A percentile compares a stretch with the other conserved stretches of the same genome.
These are phyloP conservation scores for Ptilonorhynchus violaceus DNA, from an alignment of 2,113 vertebrate genomes.

Conservation along the genomic window DNA sequence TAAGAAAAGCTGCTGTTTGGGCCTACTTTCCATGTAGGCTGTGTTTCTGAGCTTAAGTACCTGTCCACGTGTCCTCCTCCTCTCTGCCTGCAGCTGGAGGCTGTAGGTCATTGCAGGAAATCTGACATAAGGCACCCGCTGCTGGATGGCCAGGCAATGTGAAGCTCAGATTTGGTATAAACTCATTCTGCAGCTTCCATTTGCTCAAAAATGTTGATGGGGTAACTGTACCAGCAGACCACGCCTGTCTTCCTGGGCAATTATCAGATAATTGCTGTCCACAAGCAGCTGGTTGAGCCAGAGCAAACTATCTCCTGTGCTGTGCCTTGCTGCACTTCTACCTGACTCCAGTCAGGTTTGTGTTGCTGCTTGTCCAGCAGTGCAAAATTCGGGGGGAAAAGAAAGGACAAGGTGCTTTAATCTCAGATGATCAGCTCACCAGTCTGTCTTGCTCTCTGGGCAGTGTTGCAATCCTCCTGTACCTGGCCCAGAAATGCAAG, in stretches of 20 bases:
- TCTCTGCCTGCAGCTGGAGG: not conserved
- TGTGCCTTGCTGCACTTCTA: not conserved
- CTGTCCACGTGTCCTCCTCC: not conserved
- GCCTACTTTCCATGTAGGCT: not conserved
- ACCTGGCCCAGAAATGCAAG: slow-evolving; percentile 71
- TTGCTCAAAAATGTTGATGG: not conserved
- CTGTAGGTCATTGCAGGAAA: not conserved
- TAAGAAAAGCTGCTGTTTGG: not conserved
- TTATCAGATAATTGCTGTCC: not conserved
- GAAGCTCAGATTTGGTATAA: not conserved
- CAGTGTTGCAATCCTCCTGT: slow-evolving; percentile 77
- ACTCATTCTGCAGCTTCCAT: not conserved
- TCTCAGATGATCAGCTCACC: not conserved
- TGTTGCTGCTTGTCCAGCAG: not conserved
- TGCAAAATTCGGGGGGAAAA: not conserved
- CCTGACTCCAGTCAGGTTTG: not conserved
- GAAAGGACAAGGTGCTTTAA: not conserved
- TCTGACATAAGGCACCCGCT: fast-evolving
- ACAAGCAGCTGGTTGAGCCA: not conserved
- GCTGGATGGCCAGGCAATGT: not conserved
- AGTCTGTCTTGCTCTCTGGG: not conserved
- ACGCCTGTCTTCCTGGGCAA: fast-evolving
- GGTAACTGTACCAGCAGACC: not conserved
- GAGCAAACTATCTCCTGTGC: not conserved
- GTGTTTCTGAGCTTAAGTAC: not conserved